Percentiles rank a stretch among this genome's conserved stretches.
Conservation (phyloP, 2,113 vertebrate genomes). For the Eleginops maclovinus region DNA sequence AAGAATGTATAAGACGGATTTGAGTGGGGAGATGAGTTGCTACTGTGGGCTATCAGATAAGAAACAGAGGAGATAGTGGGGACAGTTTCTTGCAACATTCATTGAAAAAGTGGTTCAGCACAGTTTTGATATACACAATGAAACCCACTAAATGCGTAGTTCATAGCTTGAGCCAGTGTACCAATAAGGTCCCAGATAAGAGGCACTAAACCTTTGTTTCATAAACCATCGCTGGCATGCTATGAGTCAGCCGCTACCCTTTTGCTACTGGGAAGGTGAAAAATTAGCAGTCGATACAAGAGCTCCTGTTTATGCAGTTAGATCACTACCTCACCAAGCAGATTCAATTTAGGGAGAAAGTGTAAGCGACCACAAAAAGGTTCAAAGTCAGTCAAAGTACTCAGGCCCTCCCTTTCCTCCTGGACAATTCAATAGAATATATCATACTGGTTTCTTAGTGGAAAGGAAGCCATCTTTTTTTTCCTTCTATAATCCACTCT, state of each 20-base stretch:
- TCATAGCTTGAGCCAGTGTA: neutral
- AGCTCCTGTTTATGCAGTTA: conserved; percentile 18
- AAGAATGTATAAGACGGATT: conserved; percentile 6
- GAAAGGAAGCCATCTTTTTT: neutral
- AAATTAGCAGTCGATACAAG: conserved; percentile 16
- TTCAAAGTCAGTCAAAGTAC: conserved; percentile 5
- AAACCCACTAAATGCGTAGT: neutral
- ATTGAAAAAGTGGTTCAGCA: neutral
- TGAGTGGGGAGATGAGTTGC: neutral
- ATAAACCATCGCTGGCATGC: neutral
- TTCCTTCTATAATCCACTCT: neutral
- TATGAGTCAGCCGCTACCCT: conserved; percentile 24
- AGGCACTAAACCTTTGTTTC: neutral
- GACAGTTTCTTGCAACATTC: neutral
- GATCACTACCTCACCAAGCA: neutral
- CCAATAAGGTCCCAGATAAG: neutral
- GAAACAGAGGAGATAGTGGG: neutral
- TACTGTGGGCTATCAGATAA: neutral
- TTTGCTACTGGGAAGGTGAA: conserved; percentile 16
- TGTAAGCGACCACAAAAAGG: neutral
- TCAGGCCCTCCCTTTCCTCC: neutral
- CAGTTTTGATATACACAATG: neutral
- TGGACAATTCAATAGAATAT: neutral
- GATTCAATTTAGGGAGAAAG: conserved; percentile 4
- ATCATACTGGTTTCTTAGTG: neutral